Conservation (phyloP, 2,113 vertebrate species). For the Theropithecus gelada region DNA sequence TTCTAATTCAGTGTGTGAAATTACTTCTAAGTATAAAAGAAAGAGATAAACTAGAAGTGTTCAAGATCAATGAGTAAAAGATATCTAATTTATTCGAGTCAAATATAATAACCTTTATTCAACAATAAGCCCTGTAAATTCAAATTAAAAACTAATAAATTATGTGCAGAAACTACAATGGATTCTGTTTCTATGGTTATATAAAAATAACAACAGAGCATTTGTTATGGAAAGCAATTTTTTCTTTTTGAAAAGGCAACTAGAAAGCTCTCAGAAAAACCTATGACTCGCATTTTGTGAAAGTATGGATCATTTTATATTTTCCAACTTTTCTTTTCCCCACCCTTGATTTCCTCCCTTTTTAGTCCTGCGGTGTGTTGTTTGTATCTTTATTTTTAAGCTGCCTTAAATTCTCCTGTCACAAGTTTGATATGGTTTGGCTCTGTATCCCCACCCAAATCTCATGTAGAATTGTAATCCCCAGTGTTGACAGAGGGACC, state of each 20-base stretch:
- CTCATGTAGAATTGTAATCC: too few species aligned
- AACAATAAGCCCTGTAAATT: neutral
- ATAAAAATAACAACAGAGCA: neutral
- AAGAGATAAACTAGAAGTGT: neutral
- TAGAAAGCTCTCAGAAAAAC: neutral
- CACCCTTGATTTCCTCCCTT: neutral
- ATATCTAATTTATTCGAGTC: neutral
- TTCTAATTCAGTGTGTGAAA: neutral
- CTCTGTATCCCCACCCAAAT: too few species aligned
- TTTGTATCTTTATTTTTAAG: neutral
- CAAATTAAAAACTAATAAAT: neutral
- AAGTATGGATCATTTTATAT: neutral
- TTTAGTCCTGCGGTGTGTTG: neutral
- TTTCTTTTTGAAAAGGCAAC: neutral
- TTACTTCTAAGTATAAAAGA: neutral
- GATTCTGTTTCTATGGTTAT: neutral
- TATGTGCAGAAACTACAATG: neutral
- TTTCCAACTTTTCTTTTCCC: neutral
- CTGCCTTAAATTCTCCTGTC: neutral
- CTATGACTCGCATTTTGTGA: neutral
- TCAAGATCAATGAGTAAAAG: conserved; percentile 1
- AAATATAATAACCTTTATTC: neutral
- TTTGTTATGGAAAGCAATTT: neutral
- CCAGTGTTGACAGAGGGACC: too few species aligned
- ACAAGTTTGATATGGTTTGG: too few species aligned